Evolutionary conservation across 2,113 vertebrate species (phyloP), one percentile per base, ranked within the genome.

Genomic region (Oncorhynchus gorbuscha): DNA sequence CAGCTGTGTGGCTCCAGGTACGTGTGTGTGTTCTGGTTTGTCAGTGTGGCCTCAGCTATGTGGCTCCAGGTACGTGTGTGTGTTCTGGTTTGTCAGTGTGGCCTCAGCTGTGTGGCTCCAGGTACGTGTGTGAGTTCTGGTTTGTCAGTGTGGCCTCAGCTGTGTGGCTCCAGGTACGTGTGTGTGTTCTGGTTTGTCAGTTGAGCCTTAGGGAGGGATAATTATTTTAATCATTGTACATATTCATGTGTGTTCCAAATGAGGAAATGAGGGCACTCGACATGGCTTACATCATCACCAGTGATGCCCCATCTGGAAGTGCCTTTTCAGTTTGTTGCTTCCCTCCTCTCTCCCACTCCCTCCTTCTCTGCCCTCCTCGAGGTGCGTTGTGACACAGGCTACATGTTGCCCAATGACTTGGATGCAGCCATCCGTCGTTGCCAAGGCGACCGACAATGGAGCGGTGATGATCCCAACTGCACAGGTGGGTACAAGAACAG

Each of bases 361-460:
- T 89, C 91, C 76, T 94, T 94, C 61, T 93, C 93, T 6, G 91
- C 93, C 74, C 87, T 93, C 30, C 83, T 94, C 22, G 91, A 93
- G 73, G 92, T 94, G 65, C 91, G 78, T 70, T 95, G 95, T 86
- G 80, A 90, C 68, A 76, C 90, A 1, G 93, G 94, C 59, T 94
- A 91, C 80, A 72, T 73, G n/a, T 85, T 92, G 84, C 84, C 86
- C 73, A 87, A 55, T 5, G 91, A 93, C 76, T 73, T 90, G 81
- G 90, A 94, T 64, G 80, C 68, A 71, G 83, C 83, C 28, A 87
- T 92, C 69, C 93, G 91, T 69, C 94, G 92, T 88, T 95, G 95
- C 83, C 95, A 95, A 85, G 94, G 93, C 72, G 94, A 95, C 88
- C 86, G 90, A n/a, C 93, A 91, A 83, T 95, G 95, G 94, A 95